phyloP scores from a whole-genome alignment of 2,888 invertebrate genomes.

The Acanthococcus lagerstroemiae region DNA sequence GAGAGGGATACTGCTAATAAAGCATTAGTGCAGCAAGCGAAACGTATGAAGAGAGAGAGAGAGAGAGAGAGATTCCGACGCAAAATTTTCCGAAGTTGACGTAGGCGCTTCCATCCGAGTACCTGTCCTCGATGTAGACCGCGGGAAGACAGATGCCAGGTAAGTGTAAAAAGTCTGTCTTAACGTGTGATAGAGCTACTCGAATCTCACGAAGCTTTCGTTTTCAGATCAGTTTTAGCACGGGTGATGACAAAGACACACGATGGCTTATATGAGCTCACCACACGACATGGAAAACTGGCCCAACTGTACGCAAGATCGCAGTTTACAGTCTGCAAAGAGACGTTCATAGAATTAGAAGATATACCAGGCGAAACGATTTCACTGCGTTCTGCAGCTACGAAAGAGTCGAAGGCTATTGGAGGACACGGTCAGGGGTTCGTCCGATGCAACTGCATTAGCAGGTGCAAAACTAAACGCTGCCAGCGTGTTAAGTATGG shows the following conservation, averaged over 20 bases:
- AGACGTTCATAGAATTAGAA: neutral
- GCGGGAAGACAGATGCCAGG: too few species aligned
- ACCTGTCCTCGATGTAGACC: too few species aligned
- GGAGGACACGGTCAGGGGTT: neutral
- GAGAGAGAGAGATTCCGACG: neutral
- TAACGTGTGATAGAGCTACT: neutral
- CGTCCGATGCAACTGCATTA: neutral
- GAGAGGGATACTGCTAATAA: too few species aligned
- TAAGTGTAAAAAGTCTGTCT: too few species aligned
- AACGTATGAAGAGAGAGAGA: neutral
- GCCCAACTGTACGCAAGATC: neutral
- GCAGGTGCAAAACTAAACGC: neutral
- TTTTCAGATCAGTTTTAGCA: neutral
- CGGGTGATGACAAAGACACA: neutral
- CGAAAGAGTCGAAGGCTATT: neutral
- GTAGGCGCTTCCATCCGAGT: neutral
- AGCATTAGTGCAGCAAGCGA: neutral
- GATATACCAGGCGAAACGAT: neutral
- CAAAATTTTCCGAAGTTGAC: neutral
- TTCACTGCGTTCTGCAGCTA: neutral
- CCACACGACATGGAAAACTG: neutral
- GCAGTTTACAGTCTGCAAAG: neutral
- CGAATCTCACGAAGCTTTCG: neutral
- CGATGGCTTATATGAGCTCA: neutral
- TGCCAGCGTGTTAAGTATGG: neutral